Evolutionary conservation across 2,797 vertebrate species (phyloP), one percentile per base, ranked within the genome.

Genomic region (Erethizon dorsatum): DNA sequence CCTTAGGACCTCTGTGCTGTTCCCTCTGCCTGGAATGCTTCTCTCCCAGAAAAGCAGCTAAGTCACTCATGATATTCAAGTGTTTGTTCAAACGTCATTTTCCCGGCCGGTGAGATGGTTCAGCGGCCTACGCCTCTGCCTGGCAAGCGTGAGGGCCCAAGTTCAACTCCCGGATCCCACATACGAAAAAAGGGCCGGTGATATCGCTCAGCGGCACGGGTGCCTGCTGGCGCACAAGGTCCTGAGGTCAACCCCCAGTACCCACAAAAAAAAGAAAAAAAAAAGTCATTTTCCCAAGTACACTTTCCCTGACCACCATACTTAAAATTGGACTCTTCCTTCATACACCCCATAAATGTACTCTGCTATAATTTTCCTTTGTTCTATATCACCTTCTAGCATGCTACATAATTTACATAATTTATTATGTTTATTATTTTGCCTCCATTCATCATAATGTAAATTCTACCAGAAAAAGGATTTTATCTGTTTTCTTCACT

Each of bases 61-160:
- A 84, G 15, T 80, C 65, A 79, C 12, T 90, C 56, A 15, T 37
- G 56, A 33, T n/a, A 77, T 47, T 63, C n/a, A 91, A 61, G 28
- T 52, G 11, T 93, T 88, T 61, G 24, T 65, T 95, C 75, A 92
- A 78, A 93, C 79, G 57, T n/a, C 77, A 82, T 86, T 86, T 96
- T 94, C 59, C 57, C 57, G 37, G 2, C 37, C 37, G 37, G 37
- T 41, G 37, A 41, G 37, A 41, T 41, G 37, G 37, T 2, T 41
- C 37, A 41, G 37, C 37, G 37, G 37, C 37, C 37, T 41, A 41
- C 37, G 37, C 37, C 37, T 41, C 37, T 41, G 37, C 37, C 37
- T 41, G 37, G 2, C 37, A 41, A 41, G 37, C 37, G 37, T 2
- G 37, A 41, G 37, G 37, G 37, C 37, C 37, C 2, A 2, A 41